Base-by-base conservation (phyloP, 2,113 vertebrate species). In the Rhea pennata region DNA sequence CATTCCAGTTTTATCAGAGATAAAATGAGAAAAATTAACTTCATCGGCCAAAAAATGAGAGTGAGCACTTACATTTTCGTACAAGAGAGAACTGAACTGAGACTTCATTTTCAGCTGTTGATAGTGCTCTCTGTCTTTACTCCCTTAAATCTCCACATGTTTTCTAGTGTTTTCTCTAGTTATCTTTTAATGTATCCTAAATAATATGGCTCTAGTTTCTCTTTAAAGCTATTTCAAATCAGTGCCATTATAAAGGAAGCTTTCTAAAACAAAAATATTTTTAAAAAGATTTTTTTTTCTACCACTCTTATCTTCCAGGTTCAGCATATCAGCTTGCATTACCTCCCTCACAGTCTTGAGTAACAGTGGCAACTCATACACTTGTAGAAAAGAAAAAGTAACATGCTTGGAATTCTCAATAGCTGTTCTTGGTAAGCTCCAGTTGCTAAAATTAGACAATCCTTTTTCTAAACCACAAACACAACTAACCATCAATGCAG, bases 371-470 rank as follows among this genome's bases (percentile, higher is more conserved):
- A 97, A 91, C 62, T 75, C 92, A 77, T 20, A 71, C 26, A 73
- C 44, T 76, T 10, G 39, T 50, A 90, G 33, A 91, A 92, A 96
- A 94, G 80, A 73, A 94, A 70, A 65, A 69, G 46, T 5, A 79
- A 76, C 87, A 87, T 33, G 88, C 65, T n/a, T 82, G 56, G 53
- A 96, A 97, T 58, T 81, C 79, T 86, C 62, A 90, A 72, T 78
- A 88, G 94, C 56, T 94, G 91, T 66, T 88, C 69, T 33, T 92
- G 51, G 67, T 74, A 92, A 81, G 58, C 31, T 90, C 84, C 54
- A 70, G 83, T 58, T 89, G 44, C 84, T 96, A 93, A 78, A 65
- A 95, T 91, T 74, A 96, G 92, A 93, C 66, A 62, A 93, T 24
- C 22, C 82, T 61, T 84, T 77, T 91, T 71, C 92, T 79, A 93